Evolutionary conservation across 2,797 vertebrate genomes (phyloP).

Genomic region (Rhadinocentrus ornatus): DNA sequence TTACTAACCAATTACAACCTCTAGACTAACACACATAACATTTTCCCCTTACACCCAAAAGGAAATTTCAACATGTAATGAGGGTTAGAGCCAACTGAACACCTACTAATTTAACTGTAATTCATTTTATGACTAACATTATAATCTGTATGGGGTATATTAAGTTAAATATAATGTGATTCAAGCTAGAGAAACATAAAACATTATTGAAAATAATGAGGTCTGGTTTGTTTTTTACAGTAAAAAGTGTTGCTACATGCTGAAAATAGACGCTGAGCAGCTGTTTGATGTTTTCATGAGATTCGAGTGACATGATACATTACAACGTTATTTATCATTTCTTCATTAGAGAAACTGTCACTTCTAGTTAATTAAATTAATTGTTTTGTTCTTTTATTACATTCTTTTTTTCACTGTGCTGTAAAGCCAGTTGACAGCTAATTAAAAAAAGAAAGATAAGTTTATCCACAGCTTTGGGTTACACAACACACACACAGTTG

Average conservation of each 20-base stretch:
- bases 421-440: conserved; percentile 60
- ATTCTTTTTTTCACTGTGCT: conserved; percentile 16
- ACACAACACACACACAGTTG: conserved; percentile 62
- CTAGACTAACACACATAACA: neutral
- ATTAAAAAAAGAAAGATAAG: conserved; percentile 41
- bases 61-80: conserved; percentile 35
- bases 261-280: neutral
- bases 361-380: conserved; percentile 61
- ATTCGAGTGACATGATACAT: neutral
- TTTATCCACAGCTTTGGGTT: conserved; percentile 65
- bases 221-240: neutral
- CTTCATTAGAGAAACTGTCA: conserved; percentile 52
- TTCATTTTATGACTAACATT: conserved; percentile 45
- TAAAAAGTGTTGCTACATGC: neutral
- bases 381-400: conserved; percentile 21
- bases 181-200: neutral
- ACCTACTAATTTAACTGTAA: conserved; percentile 49
- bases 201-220: neutral
- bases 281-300: conserved; percentile 4
- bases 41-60: conserved; percentile 14
- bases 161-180: conserved; percentile 22
- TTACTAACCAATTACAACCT: conserved; percentile 25
- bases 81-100: conserved; percentile 29
- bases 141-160: conserved; percentile 39
- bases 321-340: conserved; percentile 16